Base-by-base conservation (phyloP, 2,888 invertebrate genomes). In the Pyrocoelia pectoralis region DNA sequence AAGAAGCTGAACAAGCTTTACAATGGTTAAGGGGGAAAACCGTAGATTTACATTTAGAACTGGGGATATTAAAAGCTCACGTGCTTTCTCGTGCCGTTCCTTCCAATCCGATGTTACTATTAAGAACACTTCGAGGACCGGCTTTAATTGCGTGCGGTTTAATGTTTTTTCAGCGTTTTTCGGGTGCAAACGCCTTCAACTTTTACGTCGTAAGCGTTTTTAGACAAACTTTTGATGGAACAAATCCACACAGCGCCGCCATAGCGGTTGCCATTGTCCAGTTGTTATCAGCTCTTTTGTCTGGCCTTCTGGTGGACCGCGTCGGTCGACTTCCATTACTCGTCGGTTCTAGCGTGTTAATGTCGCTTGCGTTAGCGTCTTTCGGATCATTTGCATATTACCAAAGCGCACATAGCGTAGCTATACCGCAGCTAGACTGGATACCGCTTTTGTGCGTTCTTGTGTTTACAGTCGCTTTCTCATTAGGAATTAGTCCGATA, bases 151-250 rank as follows among this genome's bases (percentile, higher is more conserved):
- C 94, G 1, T 91, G 94, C 76, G 91, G 92, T 14, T 84, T 95
- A 69, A 95, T 95, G 94, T 89, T 94, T 82, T 94, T 95, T 77
- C 95, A 95, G 77, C 86, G 95, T 61, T 90, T 91, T 74, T 90
- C 91, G 40, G 94, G 94, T 10, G 93, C 92, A 29, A 92, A 93
- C 73, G 91, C 93, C 49, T 93, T 94, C 78, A 91, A 90, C 70
- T 93, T 92, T 78, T 94, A 94, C 80, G 92, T 93, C 50, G 94
- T 94, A 9, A 89, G 90, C 57, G 95, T 95, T 73, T 94, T 96
- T 79, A 86, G 92, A 68, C 90, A 91, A 79, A 94, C 95, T 14
- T 91, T 93, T 68, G 89, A 89, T 24, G 89, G 88, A 5, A 89
- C 93, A 83, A 91, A 93, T 76, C 92, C 93, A 3, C 92, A 93